These are phyloP conservation scores for Ctenopoma multispine DNA, from an alignment of 2,797 vertebrate genomes.

Conservation along the genomic window DNA sequence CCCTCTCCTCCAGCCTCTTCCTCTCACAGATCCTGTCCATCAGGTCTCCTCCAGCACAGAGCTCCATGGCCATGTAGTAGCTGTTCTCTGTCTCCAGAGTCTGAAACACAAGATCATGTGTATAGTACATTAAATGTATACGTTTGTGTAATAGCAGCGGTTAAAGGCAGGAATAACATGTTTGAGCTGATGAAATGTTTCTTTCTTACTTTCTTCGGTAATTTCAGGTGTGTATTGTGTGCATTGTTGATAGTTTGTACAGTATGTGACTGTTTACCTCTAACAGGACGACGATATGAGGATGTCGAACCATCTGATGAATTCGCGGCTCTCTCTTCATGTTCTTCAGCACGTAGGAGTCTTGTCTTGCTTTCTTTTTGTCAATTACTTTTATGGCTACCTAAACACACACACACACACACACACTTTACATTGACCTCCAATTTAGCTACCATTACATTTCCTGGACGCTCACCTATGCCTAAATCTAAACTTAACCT, in stretches of 20 bases:
- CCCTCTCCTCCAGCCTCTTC: constrained; percentile 86
- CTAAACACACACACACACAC: constrained; percentile 64
- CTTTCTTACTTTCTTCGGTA: too few relatives aligned
- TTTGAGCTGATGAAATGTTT: background rate
- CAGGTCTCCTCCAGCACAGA: constrained; percentile 87
- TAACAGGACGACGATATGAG: constrained; percentile 85
- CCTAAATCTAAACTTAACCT: too few relatives aligned
- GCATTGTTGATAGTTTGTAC: background rate
- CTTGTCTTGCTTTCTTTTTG: constrained; percentile 90
- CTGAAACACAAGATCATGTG: constrained; percentile 55
- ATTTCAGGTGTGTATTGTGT: background rate
- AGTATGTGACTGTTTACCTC: constrained; percentile 65
- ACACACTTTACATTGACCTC: background rate
- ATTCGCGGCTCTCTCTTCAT: constrained; percentile 88
- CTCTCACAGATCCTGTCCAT: constrained; percentile 89
- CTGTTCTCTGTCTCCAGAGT: constrained; percentile 90
- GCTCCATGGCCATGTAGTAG: constrained; percentile 91
- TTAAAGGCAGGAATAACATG: background rate
- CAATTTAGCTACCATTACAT: too few relatives aligned
- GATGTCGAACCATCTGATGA: constrained; percentile 89
- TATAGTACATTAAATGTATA: background rate
- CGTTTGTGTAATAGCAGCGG: background rate
- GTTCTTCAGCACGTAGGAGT: constrained; percentile 88
- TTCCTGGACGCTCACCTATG: too few relatives aligned
- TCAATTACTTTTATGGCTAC: constrained; percentile 91